A percentile compares a stretch with the other conserved stretches of the same genome.
Conservation (phyloP, 1,140 invertebrate species). For the Diuraphis noxia region DNA sequence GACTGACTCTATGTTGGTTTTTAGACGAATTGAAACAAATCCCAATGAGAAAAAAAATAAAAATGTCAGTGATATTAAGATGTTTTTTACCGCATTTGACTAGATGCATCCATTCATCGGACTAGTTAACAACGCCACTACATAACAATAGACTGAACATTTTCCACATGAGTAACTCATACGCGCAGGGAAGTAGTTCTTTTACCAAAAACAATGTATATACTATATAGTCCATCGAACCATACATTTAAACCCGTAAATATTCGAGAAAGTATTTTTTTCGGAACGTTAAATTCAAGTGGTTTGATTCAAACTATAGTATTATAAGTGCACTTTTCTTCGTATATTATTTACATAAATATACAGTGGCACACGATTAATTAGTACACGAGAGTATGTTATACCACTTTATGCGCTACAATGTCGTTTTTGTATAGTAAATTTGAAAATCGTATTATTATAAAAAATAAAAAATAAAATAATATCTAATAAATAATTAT, state of each 20-base stretch:
- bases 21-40: constrained; percentile 32
- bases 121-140: constrained; percentile 31
- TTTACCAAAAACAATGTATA: constrained; percentile 32
- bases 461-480: neutral
- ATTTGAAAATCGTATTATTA: neutral
- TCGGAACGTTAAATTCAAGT: neutral
- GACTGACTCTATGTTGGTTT: constrained; percentile 36
- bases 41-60: constrained; percentile 16
- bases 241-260: constrained; percentile 7
- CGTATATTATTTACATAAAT: neutral
- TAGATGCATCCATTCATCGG: constrained; percentile 14
- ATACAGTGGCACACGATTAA: neutral
- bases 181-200: constrained; percentile 6
- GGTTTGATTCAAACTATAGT: neutral
- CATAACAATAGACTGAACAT: constrained; percentile 31
- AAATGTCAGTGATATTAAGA: constrained; percentile 40
- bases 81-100: neutral
- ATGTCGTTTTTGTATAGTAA: neutral
- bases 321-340: neutral
- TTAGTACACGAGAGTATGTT: neutral
- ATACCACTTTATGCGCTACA: neutral
- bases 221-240: constrained; percentile 19
- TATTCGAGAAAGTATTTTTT: constrained; percentile 28
- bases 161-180: constrained; percentile 42
- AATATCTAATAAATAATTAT: neutral